These are phyloP conservation scores for Cyclopterus lumpus DNA, from an alignment of 2,797 vertebrate species.

Conservation along the genomic window DNA sequence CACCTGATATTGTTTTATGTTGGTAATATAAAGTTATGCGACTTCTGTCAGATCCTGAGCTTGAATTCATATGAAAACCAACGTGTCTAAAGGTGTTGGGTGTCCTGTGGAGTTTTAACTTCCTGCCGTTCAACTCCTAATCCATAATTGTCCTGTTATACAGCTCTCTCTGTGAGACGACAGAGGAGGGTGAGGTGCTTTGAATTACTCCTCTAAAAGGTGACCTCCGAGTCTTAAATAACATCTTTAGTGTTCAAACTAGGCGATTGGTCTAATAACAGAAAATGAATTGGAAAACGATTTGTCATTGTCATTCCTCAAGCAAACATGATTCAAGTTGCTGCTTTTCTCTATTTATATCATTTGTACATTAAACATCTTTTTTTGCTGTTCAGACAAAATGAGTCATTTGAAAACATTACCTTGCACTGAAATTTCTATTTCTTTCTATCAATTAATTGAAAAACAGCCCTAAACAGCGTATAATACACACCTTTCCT, in stretches of 20 bases:
- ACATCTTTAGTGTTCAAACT: background rate
- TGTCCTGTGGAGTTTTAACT: constrained; percentile 7
- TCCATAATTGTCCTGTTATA: constrained; percentile 8
- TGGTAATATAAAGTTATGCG: constrained; percentile 4
- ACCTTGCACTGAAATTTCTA: background rate
- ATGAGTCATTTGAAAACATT: background rate
- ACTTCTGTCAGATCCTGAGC: background rate
- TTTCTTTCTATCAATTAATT: background rate
- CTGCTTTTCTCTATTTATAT: background rate
- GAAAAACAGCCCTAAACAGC: background rate
- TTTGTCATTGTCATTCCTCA: background rate
- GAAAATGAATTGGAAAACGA: background rate
- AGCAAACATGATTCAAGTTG: background rate
- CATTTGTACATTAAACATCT: background rate
- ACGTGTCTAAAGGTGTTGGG: constrained; percentile 1
- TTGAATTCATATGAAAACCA: constrained; percentile 6
- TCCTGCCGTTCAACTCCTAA: background rate
- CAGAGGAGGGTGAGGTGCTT: background rate
- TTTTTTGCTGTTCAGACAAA: constrained; percentile 1
- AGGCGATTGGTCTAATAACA: background rate
- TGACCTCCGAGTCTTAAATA: background rate
- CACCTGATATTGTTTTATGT: background rate
- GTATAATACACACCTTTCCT: background rate
- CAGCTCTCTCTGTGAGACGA: background rate
- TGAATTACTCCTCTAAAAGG: background rate